Percentiles rank a stretch among this genome's conserved stretches.
Conservation (phyloP, 2,888 invertebrate species). For the Nemapogon koenigi region DNA sequence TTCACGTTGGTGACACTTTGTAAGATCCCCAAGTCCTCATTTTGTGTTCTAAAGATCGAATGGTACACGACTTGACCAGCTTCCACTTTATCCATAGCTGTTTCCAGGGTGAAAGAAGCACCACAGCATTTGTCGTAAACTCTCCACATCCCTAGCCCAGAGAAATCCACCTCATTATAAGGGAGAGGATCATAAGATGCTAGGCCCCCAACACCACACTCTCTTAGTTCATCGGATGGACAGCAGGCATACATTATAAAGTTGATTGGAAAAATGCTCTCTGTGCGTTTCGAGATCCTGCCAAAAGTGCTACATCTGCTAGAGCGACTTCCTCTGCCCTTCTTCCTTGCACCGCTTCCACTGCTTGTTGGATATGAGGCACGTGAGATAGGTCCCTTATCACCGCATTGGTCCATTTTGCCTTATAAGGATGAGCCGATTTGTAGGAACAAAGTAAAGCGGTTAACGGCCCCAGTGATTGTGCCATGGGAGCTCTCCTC, state of each 20-base stretch:
- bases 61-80: slow-evolving; percentile 16
- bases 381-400: slow-evolving; percentile 9
- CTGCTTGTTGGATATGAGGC: slow-evolving; percentile 2
- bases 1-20: slow-evolving; percentile 10
- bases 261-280: slow-evolving; percentile 10
- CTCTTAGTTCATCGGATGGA: slow-evolving; percentile 9
- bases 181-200: not conserved
- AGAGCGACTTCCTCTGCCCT: slow-evolving; percentile 11
- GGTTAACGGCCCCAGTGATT: slow-evolving; percentile 11
- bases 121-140: slow-evolving; percentile 5
- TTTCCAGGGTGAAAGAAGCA: slow-evolving; percentile 9
- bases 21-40: slow-evolving; percentile 14
- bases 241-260: not conserved
- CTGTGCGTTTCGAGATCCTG: slow-evolving; percentile 10
- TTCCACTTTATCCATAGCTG: slow-evolving; percentile 11
- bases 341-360: slow-evolving; percentile 6
- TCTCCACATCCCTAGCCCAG: slow-evolving; percentile 12
- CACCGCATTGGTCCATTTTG: slow-evolving; percentile 11
- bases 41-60: slow-evolving; percentile 15
- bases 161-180: not conserved
- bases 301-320: slow-evolving; percentile 4
- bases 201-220: too few relatives aligned
- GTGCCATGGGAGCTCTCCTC: slow-evolving; percentile 11
- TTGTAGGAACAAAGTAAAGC: slow-evolving; percentile 1
- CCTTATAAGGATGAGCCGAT: slow-evolving; percentile 9